Conservation (phyloP, 2,888 invertebrate species). For the Plemyria rubiginata region DNA sequence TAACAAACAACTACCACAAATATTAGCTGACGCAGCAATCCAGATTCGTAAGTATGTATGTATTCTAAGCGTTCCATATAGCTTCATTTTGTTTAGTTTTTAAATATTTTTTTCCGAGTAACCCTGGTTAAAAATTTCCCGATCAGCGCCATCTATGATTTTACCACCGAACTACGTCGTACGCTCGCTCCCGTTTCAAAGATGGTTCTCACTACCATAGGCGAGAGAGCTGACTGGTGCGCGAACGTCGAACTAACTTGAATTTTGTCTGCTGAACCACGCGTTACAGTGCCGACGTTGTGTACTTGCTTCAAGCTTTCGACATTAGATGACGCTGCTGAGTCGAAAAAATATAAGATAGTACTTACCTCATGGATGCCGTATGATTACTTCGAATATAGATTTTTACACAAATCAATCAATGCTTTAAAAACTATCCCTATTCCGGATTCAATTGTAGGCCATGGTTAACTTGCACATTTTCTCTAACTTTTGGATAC, state of each 20-base stretch:
- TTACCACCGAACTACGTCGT: conserved; percentile 29
- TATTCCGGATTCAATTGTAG: no score
- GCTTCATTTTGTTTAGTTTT: not conserved
- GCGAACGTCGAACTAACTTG: conserved; percentile 22
- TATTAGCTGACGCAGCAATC: not conserved
- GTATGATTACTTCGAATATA: no score
- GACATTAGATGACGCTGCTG: conserved; percentile 35
- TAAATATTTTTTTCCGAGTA: not conserved
- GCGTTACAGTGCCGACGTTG: not conserved
- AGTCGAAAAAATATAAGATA: no score
- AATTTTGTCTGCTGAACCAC: not conserved
- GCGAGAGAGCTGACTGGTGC: conserved; percentile 7
- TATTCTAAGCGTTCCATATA: not conserved
- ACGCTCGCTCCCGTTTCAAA: conserved; percentile 11
- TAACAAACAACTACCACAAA: not conserved
- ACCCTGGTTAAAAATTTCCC: conserved; percentile 10
- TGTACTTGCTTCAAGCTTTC: not conserved
- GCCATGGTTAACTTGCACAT: no score
- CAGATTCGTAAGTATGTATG: conserved; percentile 16
- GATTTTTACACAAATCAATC: no score
- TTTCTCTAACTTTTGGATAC: no score
- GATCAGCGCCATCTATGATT: conserved; percentile 44
- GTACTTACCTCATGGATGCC: no score
- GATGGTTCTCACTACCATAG: conserved; percentile 17
- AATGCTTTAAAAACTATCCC: no score